phyloP scores from a whole-genome alignment of 1,140 invertebrate species.

The Vollenhovia emeryi region DNA sequence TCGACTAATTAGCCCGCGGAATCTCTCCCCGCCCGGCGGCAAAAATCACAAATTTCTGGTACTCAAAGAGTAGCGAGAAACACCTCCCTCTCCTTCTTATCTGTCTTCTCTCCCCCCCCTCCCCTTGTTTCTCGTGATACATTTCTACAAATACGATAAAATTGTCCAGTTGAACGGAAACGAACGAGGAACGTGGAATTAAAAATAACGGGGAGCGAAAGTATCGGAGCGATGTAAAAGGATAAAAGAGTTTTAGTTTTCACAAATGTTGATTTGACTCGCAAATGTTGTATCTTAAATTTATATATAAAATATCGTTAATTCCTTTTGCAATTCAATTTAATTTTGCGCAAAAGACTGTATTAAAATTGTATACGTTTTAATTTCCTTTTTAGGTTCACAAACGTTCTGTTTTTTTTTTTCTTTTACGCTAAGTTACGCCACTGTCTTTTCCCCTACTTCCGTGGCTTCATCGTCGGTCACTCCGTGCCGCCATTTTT shows the following conservation, averaged over 20 bases:
- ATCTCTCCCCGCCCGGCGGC: neutral
- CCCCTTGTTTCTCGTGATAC: neutral
- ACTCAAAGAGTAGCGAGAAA: neutral
- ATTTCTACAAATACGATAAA: neutral
- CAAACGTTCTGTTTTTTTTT: too few species aligned
- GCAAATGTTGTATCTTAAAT: neutral
- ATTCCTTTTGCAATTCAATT: neutral
- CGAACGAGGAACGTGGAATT: neutral
- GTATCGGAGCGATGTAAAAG: neutral
- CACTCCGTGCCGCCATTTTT: slow-evolving; percentile 43
- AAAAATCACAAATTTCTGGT: neutral
- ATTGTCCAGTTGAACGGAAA: neutral
- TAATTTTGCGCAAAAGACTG: neutral
- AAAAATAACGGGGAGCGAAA: neutral
- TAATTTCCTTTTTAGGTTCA: neutral
- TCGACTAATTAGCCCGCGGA: neutral
- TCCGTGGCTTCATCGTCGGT: slow-evolving; percentile 45
- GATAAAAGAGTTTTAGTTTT: neutral
- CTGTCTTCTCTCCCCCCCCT: neutral
- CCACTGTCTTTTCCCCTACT: slow-evolving; percentile 26
- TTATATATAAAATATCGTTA: neutral
- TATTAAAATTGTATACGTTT: neutral
- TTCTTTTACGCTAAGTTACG: too few species aligned
- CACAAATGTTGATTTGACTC: neutral
- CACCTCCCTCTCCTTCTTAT: neutral